These are phyloP conservation scores for Barnardius zonarius DNA, from an alignment of 2,113 vertebrate genomes.

Conservation along the genomic window DNA sequence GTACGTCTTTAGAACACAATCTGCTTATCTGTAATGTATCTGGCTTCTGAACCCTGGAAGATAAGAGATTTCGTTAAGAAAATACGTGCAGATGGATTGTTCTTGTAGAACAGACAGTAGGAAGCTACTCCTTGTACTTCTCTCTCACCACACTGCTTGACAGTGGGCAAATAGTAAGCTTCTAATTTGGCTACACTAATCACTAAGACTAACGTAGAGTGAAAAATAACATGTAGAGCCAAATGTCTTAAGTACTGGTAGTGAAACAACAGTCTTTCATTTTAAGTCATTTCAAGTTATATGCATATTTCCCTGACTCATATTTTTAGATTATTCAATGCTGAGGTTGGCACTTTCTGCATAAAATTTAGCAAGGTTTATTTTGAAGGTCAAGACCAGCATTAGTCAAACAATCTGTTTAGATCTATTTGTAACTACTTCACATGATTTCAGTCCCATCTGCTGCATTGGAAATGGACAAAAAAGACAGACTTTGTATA, in stretches of 20 bases:
- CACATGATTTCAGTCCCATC: neutral
- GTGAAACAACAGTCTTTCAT: neutral
- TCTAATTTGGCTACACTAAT: neutral
- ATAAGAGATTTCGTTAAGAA: neutral
- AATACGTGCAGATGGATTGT: neutral
- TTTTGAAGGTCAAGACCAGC: neutral
- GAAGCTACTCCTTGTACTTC: neutral
- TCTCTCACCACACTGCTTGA: neutral
- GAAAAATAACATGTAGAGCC: neutral
- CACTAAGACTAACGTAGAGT: neutral
- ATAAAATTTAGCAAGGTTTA: neutral
- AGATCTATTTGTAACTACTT: neutral
- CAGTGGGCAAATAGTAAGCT: neutral
- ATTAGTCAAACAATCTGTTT: neutral
- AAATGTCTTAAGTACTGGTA: neutral
- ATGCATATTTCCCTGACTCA: neutral
- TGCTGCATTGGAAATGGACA: neutral
- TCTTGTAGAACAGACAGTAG: neutral
- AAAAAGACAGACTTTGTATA: neutral
- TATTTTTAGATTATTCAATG: neutral
- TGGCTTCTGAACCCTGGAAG: neutral
- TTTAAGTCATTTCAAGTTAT: neutral
- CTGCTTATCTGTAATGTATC: neutral
- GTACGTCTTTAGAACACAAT: neutral
- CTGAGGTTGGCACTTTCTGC: neutral